Evolutionary conservation across 92 coral and sea anemone genomes (phyloP).

Genomic region (Phenganax stokvisi): DNA sequence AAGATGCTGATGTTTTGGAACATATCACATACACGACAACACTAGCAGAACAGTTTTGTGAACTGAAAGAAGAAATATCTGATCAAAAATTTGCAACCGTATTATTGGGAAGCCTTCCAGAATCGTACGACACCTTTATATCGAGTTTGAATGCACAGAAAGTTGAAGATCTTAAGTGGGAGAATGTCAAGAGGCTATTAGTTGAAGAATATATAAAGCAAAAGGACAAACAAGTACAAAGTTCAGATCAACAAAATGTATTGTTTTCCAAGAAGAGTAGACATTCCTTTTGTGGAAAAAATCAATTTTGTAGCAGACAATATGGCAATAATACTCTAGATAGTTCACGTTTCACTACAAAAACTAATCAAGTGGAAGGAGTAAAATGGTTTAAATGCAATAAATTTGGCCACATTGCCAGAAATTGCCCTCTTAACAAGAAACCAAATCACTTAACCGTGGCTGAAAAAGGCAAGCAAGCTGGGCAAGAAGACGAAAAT

Average conservation of each 20-base stretch:
- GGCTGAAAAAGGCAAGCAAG: not conserved
- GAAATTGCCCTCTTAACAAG: conserved; percentile 40
- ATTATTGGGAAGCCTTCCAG: conserved; percentile 59
- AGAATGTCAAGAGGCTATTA: conserved; percentile 44
- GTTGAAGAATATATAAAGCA: conserved; percentile 47
- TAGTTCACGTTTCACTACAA: not conserved
- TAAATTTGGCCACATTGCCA: conserved; percentile 31
- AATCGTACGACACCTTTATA: conserved; percentile 54
- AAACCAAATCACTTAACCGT: not conserved
- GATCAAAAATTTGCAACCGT: conserved; percentile 58
- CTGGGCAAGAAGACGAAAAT: not conserved
- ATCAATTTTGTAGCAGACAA: not conserved
- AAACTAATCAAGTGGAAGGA: not conserved
- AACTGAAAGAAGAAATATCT: conserved; percentile 53
- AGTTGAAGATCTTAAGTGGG: conserved; percentile 59
- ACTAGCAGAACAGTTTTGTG: conserved; percentile 47
- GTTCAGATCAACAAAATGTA: not conserved
- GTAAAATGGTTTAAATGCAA: not conserved
- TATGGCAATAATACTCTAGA: not conserved
- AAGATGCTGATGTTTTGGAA: conserved; percentile 27
- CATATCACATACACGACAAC: conserved; percentile 37
- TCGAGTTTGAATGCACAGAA: conserved; percentile 53
- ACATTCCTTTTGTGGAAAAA: not conserved
- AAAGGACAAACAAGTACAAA: conserved; percentile 27
- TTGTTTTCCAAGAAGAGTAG: not conserved